Evolutionary conservation across 2,888 invertebrate genomes (phyloP).

Genomic region (Folsomia candida): DNA sequence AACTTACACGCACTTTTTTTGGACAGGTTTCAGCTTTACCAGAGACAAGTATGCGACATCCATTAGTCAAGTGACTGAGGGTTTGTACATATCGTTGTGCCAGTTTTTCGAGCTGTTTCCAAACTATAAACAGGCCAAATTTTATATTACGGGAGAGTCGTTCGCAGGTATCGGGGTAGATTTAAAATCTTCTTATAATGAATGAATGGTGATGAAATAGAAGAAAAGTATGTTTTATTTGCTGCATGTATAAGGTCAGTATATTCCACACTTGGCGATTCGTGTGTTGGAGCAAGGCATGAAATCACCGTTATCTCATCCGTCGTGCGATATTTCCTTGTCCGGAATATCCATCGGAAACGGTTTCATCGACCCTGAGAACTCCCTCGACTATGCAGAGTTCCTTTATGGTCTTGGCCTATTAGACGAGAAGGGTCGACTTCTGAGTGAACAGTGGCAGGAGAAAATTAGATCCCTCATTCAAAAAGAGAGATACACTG

Average conservation of each 20-base stretch:
- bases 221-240: no score
- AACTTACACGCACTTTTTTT: no score
- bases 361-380: constrained; percentile 12
- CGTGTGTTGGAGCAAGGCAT: constrained; percentile 3
- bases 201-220: no score
- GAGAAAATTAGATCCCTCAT: background rate
- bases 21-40: background rate
- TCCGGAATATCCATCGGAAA: constrained; percentile 5
- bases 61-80: background rate
- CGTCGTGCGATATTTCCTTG: background rate
- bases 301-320: background rate
- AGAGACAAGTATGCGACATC: background rate
- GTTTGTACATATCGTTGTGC: background rate
- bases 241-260: no score
- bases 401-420: constrained; percentile 11
- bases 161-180: no score
- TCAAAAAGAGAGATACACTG: background rate
- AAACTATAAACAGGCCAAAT: background rate
- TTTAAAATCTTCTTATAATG: no score
- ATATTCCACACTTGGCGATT: background rate
- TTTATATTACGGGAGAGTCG: background rate
- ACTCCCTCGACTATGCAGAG: background rate
- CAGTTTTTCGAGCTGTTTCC: background rate
- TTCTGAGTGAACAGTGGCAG: background rate
- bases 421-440: background rate